Conservation (phyloP, 2,888 invertebrate genomes). For the Aelia acuminata region DNA sequence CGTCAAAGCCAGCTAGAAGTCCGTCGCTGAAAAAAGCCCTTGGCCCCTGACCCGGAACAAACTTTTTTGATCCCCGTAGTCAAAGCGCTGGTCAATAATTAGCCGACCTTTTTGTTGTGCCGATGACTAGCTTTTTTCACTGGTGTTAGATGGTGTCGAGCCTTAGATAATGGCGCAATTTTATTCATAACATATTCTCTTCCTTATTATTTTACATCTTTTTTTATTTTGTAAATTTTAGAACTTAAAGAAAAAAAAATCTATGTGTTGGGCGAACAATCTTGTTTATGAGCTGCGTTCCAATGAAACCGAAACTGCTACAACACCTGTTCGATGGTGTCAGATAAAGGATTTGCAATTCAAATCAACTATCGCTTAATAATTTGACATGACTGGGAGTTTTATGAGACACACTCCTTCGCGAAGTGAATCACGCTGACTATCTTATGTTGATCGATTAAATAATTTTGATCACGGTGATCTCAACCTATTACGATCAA, state of each 20-base stretch:
- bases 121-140: background rate
- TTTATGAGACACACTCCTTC: background rate
- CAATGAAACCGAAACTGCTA: conserved; percentile 25
- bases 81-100: background rate
- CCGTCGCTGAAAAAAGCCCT: background rate
- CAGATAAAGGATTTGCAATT: conserved; percentile 6
- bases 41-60: conserved; percentile 7
- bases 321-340: conserved; percentile 10
- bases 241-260: background rate
- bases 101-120: background rate
- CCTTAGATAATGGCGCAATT: background rate
- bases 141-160: background rate
- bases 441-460: background rate
- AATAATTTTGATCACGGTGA: background rate
- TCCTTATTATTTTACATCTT: background rate
- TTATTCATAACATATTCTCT: conserved; percentile 28
- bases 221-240: background rate
- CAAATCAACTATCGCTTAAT: conserved; percentile 12
- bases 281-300: background rate
- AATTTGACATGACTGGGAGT: background rate
- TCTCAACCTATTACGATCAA: background rate
- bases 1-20: background rate
- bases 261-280: background rate
- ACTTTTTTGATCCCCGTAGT: background rate
- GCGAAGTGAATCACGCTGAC: background rate